phyloP scores from a whole-genome alignment of 2,888 invertebrate species.

The Caenorhabditis parvicauda region DNA sequence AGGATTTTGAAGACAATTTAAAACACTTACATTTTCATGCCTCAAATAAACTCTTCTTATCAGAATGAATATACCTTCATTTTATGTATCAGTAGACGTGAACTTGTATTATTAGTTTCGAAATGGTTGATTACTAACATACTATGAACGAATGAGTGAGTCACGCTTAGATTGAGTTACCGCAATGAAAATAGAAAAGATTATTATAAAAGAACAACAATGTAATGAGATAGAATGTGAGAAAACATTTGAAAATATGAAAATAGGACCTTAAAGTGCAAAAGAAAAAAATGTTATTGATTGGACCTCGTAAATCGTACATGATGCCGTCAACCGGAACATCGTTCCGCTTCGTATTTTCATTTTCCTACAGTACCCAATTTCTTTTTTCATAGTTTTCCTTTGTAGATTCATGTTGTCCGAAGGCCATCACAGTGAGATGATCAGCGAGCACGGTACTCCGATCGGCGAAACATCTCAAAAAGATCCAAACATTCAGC shows the following conservation, averaged over 20 bases:
- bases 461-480: constrained; percentile 4
- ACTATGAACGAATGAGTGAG: too few relatives aligned
- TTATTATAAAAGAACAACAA: not conserved
- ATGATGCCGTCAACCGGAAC: too few relatives aligned
- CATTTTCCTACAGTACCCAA: not conserved
- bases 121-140: too few relatives aligned
- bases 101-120: too few relatives aligned
- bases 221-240: not conserved
- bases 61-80: too few relatives aligned
- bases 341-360: constrained; percentile 8
- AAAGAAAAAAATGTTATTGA: not conserved
- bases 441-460: not conserved
- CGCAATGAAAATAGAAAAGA: constrained; percentile 9
- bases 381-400: not conserved
- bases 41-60: too few relatives aligned
- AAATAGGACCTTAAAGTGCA: not conserved
- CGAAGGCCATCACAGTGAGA: not conserved
- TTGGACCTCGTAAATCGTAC: not conserved
- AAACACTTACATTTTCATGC: too few relatives aligned
- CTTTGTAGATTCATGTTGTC: not conserved
- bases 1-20: too few relatives aligned
- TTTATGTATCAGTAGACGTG: too few relatives aligned
- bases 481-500: not conserved
- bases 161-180: too few relatives aligned
- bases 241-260: not conserved